Evolutionary conservation across 2,113 vertebrate species (phyloP), one percentile per base, ranked within the genome.

Genomic region (Proterorhinus semilunaris): DNA sequence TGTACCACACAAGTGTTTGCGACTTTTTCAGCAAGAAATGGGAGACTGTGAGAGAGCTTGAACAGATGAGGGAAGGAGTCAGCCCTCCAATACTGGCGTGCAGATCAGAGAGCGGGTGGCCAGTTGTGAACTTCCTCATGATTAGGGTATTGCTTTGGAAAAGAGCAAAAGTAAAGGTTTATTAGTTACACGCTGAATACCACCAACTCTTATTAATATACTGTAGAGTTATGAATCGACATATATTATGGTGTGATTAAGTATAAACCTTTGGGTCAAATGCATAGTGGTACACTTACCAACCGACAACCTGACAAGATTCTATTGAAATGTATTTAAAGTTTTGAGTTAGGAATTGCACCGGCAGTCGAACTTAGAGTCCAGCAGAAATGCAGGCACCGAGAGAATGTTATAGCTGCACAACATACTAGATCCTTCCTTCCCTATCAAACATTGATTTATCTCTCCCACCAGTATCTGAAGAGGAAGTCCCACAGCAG

Each of bases 1-100:
- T 79, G 75, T 79, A 75, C 80, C 69, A 69, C 54, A 83, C 76
- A 80, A 82, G 71, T 78, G 66, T 69, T 77, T 70, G 27, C 61
- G 48, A 76, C 74, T 73, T 45, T 46, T 54, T 65, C 63, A 68
- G 67, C n/a, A 87, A 81, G 72, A 16, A 86, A 74, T 77, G 73
- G 84, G 65, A 66, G 75, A 61, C 57, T 52, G 67, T 75, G 66
- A 64, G 49, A 79, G 68, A 73, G 62, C 69, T 36, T 66, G 67
- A 74, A 69, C 75, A 65, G 54, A 61, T 76, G 65, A 16, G 67
- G 79, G 64, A 77, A 81, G 53, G 68, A 48, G 65, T 72, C 66
- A 71, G 36, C 36, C 68, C 57, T 52, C 58, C 49, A 75, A 68
- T 52, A 71, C 59, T 27, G 27, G 53, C 10, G 53, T 55, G 52